phyloP scores from a whole-genome alignment of 2,888 invertebrate genomes.

The Pristionchus exspectatus region DNA sequence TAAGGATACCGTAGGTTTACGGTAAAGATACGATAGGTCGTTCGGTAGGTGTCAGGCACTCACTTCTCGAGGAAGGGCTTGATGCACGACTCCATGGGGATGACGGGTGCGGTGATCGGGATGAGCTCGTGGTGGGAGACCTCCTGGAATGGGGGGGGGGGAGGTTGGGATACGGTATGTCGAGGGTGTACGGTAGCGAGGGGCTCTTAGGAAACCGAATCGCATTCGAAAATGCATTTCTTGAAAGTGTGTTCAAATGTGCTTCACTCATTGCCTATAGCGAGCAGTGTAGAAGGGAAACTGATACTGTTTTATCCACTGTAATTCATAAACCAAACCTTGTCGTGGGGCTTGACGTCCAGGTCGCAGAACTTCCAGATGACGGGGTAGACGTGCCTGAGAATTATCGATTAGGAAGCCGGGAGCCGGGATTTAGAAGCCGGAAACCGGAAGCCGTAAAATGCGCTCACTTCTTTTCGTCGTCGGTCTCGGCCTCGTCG shows the following conservation, averaged over 20 bases:
- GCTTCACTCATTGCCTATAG: neutral
- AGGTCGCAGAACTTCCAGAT: constrained; percentile 97
- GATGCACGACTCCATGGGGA: constrained; percentile 97
- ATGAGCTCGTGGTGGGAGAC: constrained; percentile 96
- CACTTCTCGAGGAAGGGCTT: constrained; percentile 91
- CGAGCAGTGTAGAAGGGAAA: neutral
- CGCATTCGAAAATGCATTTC: neutral
- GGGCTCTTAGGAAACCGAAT: neutral
- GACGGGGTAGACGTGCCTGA: constrained; percentile 86
- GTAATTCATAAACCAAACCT: constrained; percentile 81
- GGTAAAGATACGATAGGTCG: no score
- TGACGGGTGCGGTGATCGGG: constrained; percentile 94
- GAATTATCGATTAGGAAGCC: constrained; percentile 14
- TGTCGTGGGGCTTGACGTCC: constrained; percentile 92
- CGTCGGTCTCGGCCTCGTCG: constrained; percentile 86
- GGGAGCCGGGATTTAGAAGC: neutral
- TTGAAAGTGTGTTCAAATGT: neutral
- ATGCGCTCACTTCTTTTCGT: constrained; percentile 72
- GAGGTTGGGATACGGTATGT: constrained; percentile 7
- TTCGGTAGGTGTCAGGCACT: neutral
- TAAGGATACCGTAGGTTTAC: neutral
- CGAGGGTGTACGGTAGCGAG: neutral
- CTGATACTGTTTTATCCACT: neutral
- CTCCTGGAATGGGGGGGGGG: constrained; percentile 60
- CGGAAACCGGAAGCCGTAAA: neutral